Evolutionary conservation across 2,113 vertebrate species (phyloP), one percentile per base, ranked within the genome.

Genomic region (Spea bombifrons): DNA sequence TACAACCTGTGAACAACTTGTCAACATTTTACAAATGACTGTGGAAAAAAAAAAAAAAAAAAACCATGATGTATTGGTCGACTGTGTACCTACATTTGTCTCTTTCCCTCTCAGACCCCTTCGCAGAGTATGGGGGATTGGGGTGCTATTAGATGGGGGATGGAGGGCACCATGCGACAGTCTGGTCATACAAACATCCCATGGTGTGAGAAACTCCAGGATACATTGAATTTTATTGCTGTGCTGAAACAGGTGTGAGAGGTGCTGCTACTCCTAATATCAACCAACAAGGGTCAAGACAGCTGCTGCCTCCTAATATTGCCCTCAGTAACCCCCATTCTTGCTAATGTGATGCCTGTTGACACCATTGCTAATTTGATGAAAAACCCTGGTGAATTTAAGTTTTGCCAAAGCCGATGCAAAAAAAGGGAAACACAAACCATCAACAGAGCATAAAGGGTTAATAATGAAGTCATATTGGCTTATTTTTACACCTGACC

Each of bases 171-270:
- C 17, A 30, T 53, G 66, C n/a, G 65, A 44, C 44, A 44, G 8
- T 2, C n/a, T 48, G 12, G 75, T 13, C 52, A 9, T 59, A 10
- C 10, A 17, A 72, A 13, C 75, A 8, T 13, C 77, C 75, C 1
- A 81, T 75, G 83, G 82, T 84, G 86, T 86, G 86, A 86, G 86
- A 89, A 86, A 83, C 77, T 49, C 74, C 80, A 47, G 84, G 87
- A 84, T 84, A 82, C 81, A 85, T 85, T 71, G 76, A 83, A 76
- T 50, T 81, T 76, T 82, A 73, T 84, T 75, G 43, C 44, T 83
- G 83, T 81, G 78, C 45, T 8, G 49, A 82, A 88, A 88, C 87
- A 90, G 87, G 88, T 89, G 87, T 83, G 84, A 86, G 82, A 84
- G 82, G 83, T 82, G 82, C 75, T 84, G 84, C 87, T 84, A 88